These are phyloP conservation scores for Sinocyclocheilus anophthalmus DNA, from an alignment of 2,113 vertebrate species.

Conservation along the genomic window DNA sequence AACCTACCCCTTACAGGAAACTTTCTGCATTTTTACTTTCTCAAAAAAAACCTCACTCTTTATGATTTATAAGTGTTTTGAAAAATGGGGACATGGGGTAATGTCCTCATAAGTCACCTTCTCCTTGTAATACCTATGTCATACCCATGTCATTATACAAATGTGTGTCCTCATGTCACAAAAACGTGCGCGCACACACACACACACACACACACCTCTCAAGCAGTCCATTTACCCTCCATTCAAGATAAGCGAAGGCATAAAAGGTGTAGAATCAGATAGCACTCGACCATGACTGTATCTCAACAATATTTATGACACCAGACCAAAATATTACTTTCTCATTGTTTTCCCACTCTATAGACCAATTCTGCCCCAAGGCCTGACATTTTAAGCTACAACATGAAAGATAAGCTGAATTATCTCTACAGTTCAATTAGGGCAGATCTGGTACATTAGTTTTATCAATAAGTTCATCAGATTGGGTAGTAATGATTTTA, in stretches of 20 bases:
- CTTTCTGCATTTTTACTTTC: too few species aligned
- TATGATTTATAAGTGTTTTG: too few species aligned
- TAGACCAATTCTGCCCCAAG: slow-evolving; percentile 28
- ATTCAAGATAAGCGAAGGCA: slow-evolving; percentile 22
- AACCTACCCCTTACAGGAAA: too few species aligned
- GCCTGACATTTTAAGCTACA: slow-evolving; percentile 30
- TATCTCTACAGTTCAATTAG: slow-evolving; percentile 55
- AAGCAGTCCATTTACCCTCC: slow-evolving; percentile 24
- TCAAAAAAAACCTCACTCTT: too few species aligned
- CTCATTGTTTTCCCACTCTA: slow-evolving; percentile 36
- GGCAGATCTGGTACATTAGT: slow-evolving; percentile 58
- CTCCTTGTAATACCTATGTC: too few species aligned
- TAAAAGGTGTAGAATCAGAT: slow-evolving; percentile 7
- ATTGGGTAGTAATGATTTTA: slow-evolving; percentile 39
- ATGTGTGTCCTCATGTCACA: too few species aligned
- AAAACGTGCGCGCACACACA: too few species aligned
- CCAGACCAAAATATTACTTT: slow-evolving; percentile 26
- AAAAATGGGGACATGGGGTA: too few species aligned
- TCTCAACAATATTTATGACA: slow-evolving; percentile 44
- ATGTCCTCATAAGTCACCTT: too few species aligned
- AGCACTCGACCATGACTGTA: slow-evolving; percentile 8
- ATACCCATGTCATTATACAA: too few species aligned
- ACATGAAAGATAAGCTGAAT: slow-evolving; percentile 35
- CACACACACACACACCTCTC: not conserved
- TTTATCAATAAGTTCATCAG: slow-evolving; percentile 54